These are phyloP conservation scores for Polymixis flavicincta DNA, from an alignment of 2,888 invertebrate species.

Conservation along the genomic window DNA sequence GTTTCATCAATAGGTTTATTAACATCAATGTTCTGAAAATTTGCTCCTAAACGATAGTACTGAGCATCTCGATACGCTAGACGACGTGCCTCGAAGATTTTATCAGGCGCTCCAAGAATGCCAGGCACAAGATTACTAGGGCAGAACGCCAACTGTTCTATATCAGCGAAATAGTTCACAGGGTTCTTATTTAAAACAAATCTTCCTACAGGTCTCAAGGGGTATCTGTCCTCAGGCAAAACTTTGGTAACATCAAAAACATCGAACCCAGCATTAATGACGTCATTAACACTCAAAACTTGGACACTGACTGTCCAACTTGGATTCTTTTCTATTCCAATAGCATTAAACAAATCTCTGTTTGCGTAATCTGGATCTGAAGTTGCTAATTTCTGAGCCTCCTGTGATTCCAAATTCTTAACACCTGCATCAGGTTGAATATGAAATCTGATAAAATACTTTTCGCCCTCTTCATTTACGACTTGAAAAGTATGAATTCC, in stretches of 20 bases:
- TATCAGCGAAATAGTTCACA: conserved; percentile 96
- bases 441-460: conserved; percentile 96
- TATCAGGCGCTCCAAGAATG: conserved; percentile 97
- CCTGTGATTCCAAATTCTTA: conserved; percentile 92
- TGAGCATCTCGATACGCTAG: conserved; percentile 97
- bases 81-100: conserved; percentile 95
- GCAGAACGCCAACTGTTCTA: conserved; percentile 97
- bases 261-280: conserved; percentile 94
- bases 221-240: conserved; percentile 94
- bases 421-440: conserved; percentile 96
- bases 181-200: conserved; percentile 96
- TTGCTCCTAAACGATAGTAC: conserved; percentile 95
- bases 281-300: conserved; percentile 95
- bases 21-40: conserved; percentile 97
- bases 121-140: conserved; percentile 97
- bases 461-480: conserved; percentile 92
- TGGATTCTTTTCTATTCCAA: conserved; percentile 92
- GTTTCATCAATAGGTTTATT: conserved; percentile 95
- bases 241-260: conserved; percentile 97
- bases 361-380: conserved; percentile 96
- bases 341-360: conserved; percentile 96
- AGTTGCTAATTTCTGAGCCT: conserved; percentile 92
- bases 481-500: conserved; percentile 97
- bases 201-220: conserved; percentile 95
- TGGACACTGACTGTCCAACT: conserved; percentile 95